Conservation (phyloP, 2,113 vertebrate genomes). For the Limanda limanda region DNA sequence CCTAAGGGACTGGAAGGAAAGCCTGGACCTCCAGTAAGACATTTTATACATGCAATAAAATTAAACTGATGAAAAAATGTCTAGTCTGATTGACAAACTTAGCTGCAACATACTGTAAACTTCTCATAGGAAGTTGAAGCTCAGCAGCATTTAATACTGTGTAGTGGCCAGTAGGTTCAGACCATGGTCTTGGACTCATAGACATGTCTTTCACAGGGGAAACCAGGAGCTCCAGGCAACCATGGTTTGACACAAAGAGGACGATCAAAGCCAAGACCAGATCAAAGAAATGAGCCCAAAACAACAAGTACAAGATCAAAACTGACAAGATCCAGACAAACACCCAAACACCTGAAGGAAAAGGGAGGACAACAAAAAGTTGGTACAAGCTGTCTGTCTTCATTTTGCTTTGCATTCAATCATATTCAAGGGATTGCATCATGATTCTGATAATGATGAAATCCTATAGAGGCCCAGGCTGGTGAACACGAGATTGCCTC, state of each 20-base stretch:
- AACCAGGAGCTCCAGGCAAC: constrained; percentile 62
- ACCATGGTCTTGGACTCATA: neutral
- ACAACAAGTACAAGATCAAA: neutral
- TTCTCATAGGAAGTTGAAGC: neutral
- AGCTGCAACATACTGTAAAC: neutral
- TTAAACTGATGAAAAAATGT: neutral
- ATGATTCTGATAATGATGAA: neutral
- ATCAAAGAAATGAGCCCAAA: neutral
- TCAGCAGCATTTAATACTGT: neutral
- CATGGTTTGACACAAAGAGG: neutral
- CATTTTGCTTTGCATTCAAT: neutral
- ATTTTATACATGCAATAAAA: neutral
- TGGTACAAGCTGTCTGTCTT: constrained; percentile 39
- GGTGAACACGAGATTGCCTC: constrained; percentile 32
- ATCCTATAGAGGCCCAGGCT: constrained; percentile 31
- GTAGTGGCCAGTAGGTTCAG: too few relatives aligned
- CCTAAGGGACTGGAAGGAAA: constrained; percentile 77
- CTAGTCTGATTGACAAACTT: neutral
- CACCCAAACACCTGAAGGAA: neutral
- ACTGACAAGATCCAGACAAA: neutral
- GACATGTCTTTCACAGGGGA: constrained; percentile 64
- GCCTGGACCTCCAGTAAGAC: constrained; percentile 76
- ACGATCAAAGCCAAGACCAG: constrained; percentile 3
- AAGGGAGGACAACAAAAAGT: constrained; percentile 66
- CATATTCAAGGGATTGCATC: neutral